Evolutionary conservation across 2,888 invertebrate genomes (phyloP), one percentile per base, ranked within the genome.

Genomic region (Sinopyrophorus schimmeli): DNA sequence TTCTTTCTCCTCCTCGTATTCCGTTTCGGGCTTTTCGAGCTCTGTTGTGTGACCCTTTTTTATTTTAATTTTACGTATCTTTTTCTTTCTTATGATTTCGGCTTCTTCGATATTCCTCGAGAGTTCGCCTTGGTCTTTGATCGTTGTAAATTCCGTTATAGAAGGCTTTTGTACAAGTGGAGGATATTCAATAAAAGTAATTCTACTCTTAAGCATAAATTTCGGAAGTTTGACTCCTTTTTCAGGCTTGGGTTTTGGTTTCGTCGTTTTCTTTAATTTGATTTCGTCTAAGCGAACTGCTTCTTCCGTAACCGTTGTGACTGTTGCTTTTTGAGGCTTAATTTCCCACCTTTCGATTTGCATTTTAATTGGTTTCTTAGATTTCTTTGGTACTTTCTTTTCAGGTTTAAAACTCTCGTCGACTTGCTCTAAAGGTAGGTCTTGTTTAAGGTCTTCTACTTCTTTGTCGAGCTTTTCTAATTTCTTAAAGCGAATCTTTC

Each of bases 141-240:
- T 65, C 24, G 73, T 68, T 50, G 74, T 69, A 17, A 77, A 57
- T 26, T 60, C 54, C 2, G 35, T 23, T 2, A 35, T 35, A 7
- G n/a, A n/a, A n/a, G n/a, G n/a, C n/a, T n/a, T n/a, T n/a, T n/a
- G n/a, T n/a, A n/a, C n/a, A n/a, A 35, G 3, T 53, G 86, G 81
- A 5, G 86, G 82, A 76, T 82, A 87, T 49, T 84, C 82, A 37
- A 76, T 70, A 7, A 77, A 76, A 18, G 67, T 67, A 17, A 76
- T 72, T 32, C 73, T 68, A 57, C 78, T 78, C 42, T 75, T 75
- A 7, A 79, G 61, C 44, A 74, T 58, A 11, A 78, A 68, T 60
- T 76, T 77, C 1, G 77, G 77, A 12, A 77, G 48, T 59, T 70
- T 69, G 1, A 68, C 61, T 15, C 66, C 57, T 12, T 69, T 61